Base-by-base conservation (phyloP, 1,140 invertebrate genomes). In the Leptestheria dahalacensis region DNA sequence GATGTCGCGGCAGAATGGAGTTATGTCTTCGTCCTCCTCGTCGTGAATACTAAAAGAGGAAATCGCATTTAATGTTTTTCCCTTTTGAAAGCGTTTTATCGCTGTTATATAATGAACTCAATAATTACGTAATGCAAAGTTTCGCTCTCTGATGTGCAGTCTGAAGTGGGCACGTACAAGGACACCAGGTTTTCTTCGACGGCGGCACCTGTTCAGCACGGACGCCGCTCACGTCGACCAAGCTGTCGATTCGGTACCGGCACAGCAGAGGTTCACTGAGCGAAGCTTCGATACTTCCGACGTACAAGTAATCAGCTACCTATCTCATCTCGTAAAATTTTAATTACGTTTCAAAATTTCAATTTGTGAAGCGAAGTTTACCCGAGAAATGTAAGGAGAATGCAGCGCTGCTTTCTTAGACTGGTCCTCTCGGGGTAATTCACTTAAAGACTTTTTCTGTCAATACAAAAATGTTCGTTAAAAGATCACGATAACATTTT, bases 231-330 rank as follows among this genome's bases (percentile, higher is more conserved):
- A 65, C 26, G 33, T 65, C 64, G 6, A 65, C 63, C 4, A 65
- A 46, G 18, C 63, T 48, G 48, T 61, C 23, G 56, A 65, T 60
- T 41, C 63, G 53, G 26, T 64, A 47, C 18, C 57, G 41, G 50
- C 64, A 65, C 15, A 65, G 54, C 10, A 65, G n/a, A 21, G 63
- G 64, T 48, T 65, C 63, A 29, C 63, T 63, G 54, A 62, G 64
- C 23, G 61, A 57, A 6, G 64, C 64, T 41, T 63, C 61, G 41
- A 65, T 58, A 57, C 54, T 62, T 48, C 64, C 64, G n/a, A 65
- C 9, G 55, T 64, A 65, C 24, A 65, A 48, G n/a, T 49, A 60
- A 6, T 64, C 56, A 1, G 61, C 20, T 3, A 65, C 58, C 62
- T 65, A 55, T 18, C 24, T 41, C 33, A 41, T 41, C 15, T 6